A percentile compares a stretch with the other conserved stretches of the same genome.
These are phyloP conservation scores for Trachelus tabidus DNA, from an alignment of 2,888 invertebrate genomes.

Conservation along the genomic window DNA sequence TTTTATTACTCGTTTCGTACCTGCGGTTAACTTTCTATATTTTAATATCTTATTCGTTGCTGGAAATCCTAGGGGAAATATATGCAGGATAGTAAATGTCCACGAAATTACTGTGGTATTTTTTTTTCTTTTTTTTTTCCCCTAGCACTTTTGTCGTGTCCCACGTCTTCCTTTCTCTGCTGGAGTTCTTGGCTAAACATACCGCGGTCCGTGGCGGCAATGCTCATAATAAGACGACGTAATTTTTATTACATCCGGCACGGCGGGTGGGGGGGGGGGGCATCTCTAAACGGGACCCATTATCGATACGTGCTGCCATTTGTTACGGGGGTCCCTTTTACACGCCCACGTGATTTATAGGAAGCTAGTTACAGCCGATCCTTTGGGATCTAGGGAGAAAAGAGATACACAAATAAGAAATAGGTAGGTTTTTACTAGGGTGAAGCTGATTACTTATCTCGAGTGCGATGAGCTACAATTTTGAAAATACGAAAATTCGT, in stretches of 20 bases:
- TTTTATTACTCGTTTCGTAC: not conserved
- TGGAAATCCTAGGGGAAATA: not conserved
- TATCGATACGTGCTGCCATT: constrained; percentile 32
- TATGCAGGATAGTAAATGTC: not conserved
- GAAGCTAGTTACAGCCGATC: not conserved
- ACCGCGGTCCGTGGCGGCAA: not conserved
- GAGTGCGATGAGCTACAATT: not conserved
- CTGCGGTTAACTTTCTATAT: not conserved
- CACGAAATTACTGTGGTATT: not conserved
- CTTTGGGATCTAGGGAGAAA: not conserved
- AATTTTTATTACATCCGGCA: constrained; percentile 5
- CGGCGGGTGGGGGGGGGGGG: not conserved
- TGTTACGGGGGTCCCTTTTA: constrained; percentile 17
- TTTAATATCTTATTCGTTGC: not conserved
- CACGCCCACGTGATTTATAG: not conserved
- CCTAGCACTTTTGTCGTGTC: not conserved
- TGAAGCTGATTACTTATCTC: not conserved
- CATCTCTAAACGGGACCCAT: constrained; percentile 1
- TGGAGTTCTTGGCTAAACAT: not conserved
- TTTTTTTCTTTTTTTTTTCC: not conserved
- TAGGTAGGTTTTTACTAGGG: not conserved
- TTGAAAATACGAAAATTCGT: not conserved
- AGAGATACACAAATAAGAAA: not conserved
- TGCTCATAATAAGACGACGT: not conserved
- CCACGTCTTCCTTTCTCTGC: not conserved